Conservation (phyloP, 2,797 vertebrate genomes). For the Gadopsis marmoratus region DNA sequence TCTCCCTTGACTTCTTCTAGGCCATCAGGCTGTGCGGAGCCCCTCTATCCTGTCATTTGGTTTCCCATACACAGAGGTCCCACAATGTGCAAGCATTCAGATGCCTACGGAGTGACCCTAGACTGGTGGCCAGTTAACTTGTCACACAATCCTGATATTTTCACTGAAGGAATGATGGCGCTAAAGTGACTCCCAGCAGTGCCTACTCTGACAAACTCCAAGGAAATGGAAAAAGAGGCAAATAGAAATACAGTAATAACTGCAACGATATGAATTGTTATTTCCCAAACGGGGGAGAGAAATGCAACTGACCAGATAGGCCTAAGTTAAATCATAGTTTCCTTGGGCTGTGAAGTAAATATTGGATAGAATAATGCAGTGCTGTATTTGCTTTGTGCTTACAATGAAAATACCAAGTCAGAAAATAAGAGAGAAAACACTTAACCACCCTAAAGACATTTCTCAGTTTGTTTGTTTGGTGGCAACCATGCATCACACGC, state of each 20-base stretch:
- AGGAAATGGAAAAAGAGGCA: slow-evolving; percentile 27
- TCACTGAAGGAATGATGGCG: slow-evolving; percentile 49
- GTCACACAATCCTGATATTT: slow-evolving; percentile 62
- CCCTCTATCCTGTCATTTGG: slow-evolving; percentile 58
- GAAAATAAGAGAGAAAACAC: slow-evolving; percentile 32
- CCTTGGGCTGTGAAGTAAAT: not conserved
- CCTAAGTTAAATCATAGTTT: slow-evolving; percentile 15
- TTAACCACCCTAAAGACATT: slow-evolving; percentile 25
- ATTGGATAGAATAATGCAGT: slow-evolving; percentile 20
- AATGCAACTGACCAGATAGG: slow-evolving; percentile 7
- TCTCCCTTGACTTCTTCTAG: slow-evolving; percentile 70
- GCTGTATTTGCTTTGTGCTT: slow-evolving; percentile 27
- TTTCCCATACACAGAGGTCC: slow-evolving; percentile 46
- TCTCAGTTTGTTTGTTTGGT: slow-evolving; percentile 39
- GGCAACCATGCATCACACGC: slow-evolving; percentile 20
- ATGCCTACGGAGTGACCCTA: slow-evolving; percentile 54
- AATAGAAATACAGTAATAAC: slow-evolving; percentile 17
- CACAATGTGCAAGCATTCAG: slow-evolving; percentile 36
- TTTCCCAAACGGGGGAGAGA: slow-evolving; percentile 1
- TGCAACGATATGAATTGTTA: slow-evolving; percentile 16
- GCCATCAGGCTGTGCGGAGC: slow-evolving; percentile 61
- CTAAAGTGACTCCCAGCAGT: slow-evolving; percentile 41
- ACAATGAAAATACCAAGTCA: not conserved
- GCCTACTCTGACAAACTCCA: slow-evolving; percentile 20
- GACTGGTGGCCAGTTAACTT: slow-evolving; percentile 67